phyloP scores from a whole-genome alignment of 2,113 vertebrate genomes.

The Heptranchias perlo region DNA sequence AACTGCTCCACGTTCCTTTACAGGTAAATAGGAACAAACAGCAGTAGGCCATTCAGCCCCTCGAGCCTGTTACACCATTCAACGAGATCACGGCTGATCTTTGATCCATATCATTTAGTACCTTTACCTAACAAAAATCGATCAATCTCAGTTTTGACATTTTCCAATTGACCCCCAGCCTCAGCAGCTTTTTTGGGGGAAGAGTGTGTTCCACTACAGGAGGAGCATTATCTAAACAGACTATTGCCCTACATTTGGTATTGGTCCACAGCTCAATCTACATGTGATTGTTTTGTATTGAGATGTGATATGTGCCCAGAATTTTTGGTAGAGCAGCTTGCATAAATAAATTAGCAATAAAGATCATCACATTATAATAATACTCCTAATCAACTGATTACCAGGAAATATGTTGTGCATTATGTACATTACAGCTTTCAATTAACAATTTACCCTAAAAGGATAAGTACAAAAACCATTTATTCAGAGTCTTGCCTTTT shows the following conservation, averaged over 20 bases:
- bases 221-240: background rate
- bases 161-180: no score
- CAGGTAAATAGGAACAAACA: no score
- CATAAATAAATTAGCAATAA: background rate
- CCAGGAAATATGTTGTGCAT: background rate
- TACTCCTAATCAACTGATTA: background rate
- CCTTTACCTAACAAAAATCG: no score
- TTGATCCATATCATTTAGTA: no score
- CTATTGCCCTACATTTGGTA: background rate
- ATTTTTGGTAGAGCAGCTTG: background rate
- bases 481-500: background rate
- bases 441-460: background rate
- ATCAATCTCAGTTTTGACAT: no score
- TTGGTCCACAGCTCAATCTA: background rate
- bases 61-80: no score
- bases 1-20: no score
- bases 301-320: background rate
- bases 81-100: no score
- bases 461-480: background rate
- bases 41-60: no score
- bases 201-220: background rate
- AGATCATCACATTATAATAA: background rate
- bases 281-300: background rate
- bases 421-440: background rate
- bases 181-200: no score